Evolutionary conservation across 2,888 invertebrate species (phyloP), one percentile per base, ranked within the genome.

Genomic region (Melanostoma mellinum): DNA sequence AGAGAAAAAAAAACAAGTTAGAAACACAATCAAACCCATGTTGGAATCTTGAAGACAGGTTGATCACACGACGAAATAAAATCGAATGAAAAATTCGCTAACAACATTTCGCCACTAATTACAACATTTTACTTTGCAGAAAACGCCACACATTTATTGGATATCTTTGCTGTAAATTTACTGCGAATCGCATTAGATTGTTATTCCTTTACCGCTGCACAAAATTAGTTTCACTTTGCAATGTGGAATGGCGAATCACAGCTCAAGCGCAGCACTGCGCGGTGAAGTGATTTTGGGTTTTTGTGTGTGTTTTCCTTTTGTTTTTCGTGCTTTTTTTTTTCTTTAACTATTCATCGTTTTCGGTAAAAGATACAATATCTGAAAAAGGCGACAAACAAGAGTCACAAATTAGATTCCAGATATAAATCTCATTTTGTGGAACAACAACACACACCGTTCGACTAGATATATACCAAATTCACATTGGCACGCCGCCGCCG

Each of bases 331-430:
- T 20, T 44, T 67, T 67, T 80, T 44, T 30, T 67, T 67, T 80
- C 38, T 30, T 44, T 60, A 20, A 20, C 20, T 20, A 20, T 20
- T 40, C 8, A 33, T 55, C 32, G 32, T 76, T 82, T 82, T 77
- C 30, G 79, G 74, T 40, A 53, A 79, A 53, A 85, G 84, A 85
- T 85, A 85, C 79, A 76, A 76, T 85, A 85, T 85, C 85, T 85
- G 38, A 79, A 85, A 85, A 80, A 85, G 80, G 85, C 85, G 85
- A 85, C 80, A 85, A 85, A 85, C 85, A 85, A 76, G 75, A 85
- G 80, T 85, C 85, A 85, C 85, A 85, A 85, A 85, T 85, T 85
- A 85, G 85, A 80, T 80, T 80, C 76, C 20, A 75, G 85, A 85
- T 85, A 85, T 85, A 85, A 85, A 85, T 85, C 85, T 80, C 46